Base-by-base conservation (phyloP, 92 coral and sea anemone genomes). In the Isaurus tuberculatus region DNA sequence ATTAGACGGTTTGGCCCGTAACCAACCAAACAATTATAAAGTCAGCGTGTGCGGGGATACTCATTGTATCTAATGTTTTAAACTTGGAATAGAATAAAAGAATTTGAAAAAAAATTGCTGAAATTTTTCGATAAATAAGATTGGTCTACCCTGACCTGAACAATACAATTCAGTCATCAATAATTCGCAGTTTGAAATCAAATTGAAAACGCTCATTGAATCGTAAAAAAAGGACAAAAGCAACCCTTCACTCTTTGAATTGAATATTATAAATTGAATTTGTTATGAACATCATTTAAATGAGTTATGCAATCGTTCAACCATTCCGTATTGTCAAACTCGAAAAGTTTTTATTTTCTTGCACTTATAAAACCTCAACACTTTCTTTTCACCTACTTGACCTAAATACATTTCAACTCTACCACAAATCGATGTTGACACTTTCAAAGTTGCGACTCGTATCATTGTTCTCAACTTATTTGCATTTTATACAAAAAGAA, bases 201-300 rank as follows among this genome's bases (percentile, higher is more conserved):
- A 36, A 13, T 22, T 10, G 17, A 58, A 37, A 77, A 40, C 2
- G 46, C 27, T 43, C 37, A 34, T 20, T 58, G n/a, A 77, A 77
- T 77, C 43, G 11, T 44, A 58, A 33, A 77, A 23, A 33, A 53
- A 77, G 22, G n/a, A n/a, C n/a, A n/a, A 60, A 65, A 58, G 67
- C 68, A 22, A 51, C 2, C 19, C 7, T 42, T 30, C 49, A 30
- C 28, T 57, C 46, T 22, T 22, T 10, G 13, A 53, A 14, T 75
- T 55, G 81, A 77, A 61, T 77, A 77, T n/a, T n/a, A n/a, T n/a
- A n/a, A n/a, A 77, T 77, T 77, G 70, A 77, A 77, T 25, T 77
- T 49, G 70, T 77, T 34, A 57, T 58, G 70, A 36, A 77, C 23
- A 74, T 34, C 40, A 22, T 77, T 77, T 20, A 20, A 77, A 58